Conservation (phyloP, 2,797 vertebrate genomes). For the Picus viridis region DNA sequence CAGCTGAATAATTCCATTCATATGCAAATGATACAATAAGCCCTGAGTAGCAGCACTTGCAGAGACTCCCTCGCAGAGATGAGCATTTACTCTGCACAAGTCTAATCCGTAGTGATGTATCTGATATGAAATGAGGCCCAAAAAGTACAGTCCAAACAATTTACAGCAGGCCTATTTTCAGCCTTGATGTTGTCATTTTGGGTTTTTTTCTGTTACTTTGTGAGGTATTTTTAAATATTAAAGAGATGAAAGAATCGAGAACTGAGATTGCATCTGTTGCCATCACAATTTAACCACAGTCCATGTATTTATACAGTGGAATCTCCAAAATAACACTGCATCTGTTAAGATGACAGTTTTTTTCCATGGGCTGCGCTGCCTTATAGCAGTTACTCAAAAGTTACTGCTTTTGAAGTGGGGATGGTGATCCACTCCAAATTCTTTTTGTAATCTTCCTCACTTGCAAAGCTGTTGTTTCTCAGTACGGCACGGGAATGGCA, state of each 20-base stretch:
- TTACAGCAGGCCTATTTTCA: neutral
- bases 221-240: constrained; percentile 50
- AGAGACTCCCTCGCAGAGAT: neutral
- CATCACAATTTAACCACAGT: constrained; percentile 64
- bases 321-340: constrained; percentile 70
- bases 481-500: constrained; percentile 21
- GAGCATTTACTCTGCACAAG: neutral
- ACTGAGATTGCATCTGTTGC: constrained; percentile 54
- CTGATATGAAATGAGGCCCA: neutral
- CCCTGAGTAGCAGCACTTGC: constrained; percentile 15
- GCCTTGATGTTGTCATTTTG: neutral
- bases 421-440: constrained; percentile 20
- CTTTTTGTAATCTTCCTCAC: constrained; percentile 47
- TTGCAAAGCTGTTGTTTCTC: constrained; percentile 30
- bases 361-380: constrained; percentile 46
- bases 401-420: constrained; percentile 52
- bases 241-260: constrained; percentile 23
- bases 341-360: constrained; percentile 65
- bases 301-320: constrained; percentile 67
- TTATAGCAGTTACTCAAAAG: neutral
- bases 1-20: constrained; percentile 41
- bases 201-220: neutral
- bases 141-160: neutral
- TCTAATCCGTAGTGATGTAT: neutral
- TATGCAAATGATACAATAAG: constrained; percentile 23